phyloP scores from a whole-genome alignment of 2,113 vertebrate genomes.

The Phasianus colchicus region DNA sequence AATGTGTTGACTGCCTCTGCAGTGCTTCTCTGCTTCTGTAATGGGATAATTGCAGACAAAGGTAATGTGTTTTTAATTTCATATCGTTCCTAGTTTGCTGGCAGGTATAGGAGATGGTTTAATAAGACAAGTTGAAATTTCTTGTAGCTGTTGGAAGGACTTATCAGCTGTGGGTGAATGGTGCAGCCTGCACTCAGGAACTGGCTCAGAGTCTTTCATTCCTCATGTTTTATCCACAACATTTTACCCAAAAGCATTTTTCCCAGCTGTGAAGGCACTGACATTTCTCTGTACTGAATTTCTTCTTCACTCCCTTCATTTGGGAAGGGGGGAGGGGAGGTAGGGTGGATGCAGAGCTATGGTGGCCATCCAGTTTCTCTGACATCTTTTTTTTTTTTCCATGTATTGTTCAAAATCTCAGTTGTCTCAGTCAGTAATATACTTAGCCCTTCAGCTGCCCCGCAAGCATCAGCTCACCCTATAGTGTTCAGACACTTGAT shows the following conservation, averaged over 20 bases:
- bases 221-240: background rate
- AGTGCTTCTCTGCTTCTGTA: background rate
- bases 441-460: background rate
- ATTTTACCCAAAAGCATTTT: background rate
- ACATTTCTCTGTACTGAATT: background rate
- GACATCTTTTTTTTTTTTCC: slow-evolving; percentile 63
- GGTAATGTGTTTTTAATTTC: slow-evolving; percentile 57
- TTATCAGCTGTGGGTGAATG: background rate
- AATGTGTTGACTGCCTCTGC: slow-evolving; percentile 16
- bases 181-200: background rate
- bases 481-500: slow-evolving; percentile 15
- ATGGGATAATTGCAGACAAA: slow-evolving; percentile 45
- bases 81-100: background rate
- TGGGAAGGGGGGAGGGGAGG: background rate
- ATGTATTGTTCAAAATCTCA: slow-evolving; percentile 34
- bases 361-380: slow-evolving; percentile 1
- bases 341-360: background rate
- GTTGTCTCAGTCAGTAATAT: background rate
- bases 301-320: background rate
- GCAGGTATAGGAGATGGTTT: slow-evolving; percentile 15
- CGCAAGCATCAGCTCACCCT: slow-evolving; percentile 15
- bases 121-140: slow-evolving; percentile 34
- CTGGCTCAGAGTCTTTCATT: background rate
- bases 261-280: background rate
- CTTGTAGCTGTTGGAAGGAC: background rate